Evolutionary conservation across 2,888 invertebrate genomes (phyloP).

Genomic region (Phortica magna): DNA sequence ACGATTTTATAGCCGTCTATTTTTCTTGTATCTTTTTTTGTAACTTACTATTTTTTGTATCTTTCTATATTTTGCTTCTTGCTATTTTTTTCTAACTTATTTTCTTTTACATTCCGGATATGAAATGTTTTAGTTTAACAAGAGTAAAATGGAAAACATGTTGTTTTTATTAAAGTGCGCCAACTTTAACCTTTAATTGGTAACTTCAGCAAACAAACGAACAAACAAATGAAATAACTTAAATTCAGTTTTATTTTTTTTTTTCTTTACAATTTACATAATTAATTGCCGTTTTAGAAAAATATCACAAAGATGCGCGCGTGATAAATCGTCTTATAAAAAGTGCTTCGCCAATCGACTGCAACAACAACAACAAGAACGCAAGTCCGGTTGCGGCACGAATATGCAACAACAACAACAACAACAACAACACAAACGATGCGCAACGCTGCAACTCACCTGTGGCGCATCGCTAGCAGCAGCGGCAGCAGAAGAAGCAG

Average conservation of each 20-base stretch:
- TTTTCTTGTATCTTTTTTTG: too few species aligned
- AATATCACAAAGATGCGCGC: constrained; percentile 12
- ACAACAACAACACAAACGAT: not conserved
- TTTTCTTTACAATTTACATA: not conserved
- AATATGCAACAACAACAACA: constrained; percentile 2
- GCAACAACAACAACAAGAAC: not conserved
- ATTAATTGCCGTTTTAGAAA: constrained; percentile 29
- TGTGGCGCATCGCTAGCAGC: constrained; percentile 21
- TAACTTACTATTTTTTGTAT: too few species aligned
- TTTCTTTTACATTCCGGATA: too few species aligned
- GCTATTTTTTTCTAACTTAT: too few species aligned
- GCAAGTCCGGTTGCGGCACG: constrained; percentile 28
- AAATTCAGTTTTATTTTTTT: not conserved
- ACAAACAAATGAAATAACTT: not conserved
- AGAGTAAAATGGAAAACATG: too few species aligned
- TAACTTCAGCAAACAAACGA: not conserved
- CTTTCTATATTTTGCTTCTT: too few species aligned
- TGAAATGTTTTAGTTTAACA: too few species aligned
- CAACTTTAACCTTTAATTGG: too few species aligned
- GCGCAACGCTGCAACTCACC: constrained; percentile 16
- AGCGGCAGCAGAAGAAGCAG: not conserved
- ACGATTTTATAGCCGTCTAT: too few species aligned
- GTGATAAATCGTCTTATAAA: constrained; percentile 29
- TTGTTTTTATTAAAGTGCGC: too few species aligned
- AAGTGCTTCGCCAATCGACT: not conserved